Evolutionary conservation across 2,113 vertebrate genomes (phyloP).

Genomic region (Calyptomena viridis): DNA sequence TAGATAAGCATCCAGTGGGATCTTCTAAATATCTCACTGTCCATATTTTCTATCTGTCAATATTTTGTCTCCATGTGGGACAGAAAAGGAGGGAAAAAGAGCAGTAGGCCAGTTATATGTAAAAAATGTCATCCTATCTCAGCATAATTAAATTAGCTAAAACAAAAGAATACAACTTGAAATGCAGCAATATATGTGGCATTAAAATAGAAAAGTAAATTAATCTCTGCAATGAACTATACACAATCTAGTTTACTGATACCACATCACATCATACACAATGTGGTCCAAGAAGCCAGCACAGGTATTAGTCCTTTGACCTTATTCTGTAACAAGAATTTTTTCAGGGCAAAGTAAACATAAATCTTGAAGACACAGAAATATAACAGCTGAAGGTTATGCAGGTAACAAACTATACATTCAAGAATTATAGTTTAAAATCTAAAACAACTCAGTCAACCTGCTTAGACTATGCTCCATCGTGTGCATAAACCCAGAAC

Average conservation of each 20-base stretch:
- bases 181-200: background rate
- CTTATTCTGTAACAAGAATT: background rate
- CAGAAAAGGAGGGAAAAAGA: background rate
- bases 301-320: background rate
- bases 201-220: background rate
- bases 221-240: background rate
- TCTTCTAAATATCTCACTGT: background rate
- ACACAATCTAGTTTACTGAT: background rate
- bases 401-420: background rate
- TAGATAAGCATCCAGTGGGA: background rate
- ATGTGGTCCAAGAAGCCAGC: background rate
- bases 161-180: background rate
- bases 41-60: background rate
- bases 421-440: background rate
- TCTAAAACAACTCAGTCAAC: background rate
- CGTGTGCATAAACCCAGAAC: background rate
- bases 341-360: background rate
- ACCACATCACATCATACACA: background rate
- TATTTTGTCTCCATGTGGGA: background rate
- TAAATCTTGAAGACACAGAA: background rate
- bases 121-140: background rate
- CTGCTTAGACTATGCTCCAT: background rate
- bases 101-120: background rate
- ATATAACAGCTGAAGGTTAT: background rate
- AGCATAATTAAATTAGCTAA: background rate